Base-by-base conservation (phyloP, 1,140 invertebrate species). In the Danaus plexippus region DNA sequence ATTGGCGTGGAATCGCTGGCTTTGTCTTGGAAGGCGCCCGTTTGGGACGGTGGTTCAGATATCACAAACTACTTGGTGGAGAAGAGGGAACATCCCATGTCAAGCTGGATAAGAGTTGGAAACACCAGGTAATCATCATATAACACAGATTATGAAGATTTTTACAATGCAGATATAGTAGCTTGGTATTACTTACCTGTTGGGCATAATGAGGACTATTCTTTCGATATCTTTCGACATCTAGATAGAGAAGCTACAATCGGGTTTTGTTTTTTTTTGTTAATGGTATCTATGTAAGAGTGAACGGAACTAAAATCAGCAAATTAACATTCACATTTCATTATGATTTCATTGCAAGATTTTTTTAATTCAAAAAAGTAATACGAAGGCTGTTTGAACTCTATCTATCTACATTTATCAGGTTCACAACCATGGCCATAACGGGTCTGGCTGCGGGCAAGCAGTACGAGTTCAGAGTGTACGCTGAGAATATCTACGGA, bases 401-500 rank as follows among this genome's bases (percentile, higher is more conserved):
- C 4, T 32, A 32, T 32, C 22, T 7, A 32, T 8, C 5, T 6
- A 32, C 7, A 32, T 32, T 32, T 53, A 56, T 32, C 58, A 88
- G 95, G 61, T 95, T 98, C 77, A 96, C 93, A n/a, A 93, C 94
- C 43, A 95, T 97, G 86, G 96, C 96, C 9, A 92, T 98, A 1
- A 94, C 92, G 51, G 93, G 93, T 13, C 83, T 98, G 3, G 93
- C 93, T 54, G 92, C 96, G 1, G 96, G 96, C 63, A 96, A 98
- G 69, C 93, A 97, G 73, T 99, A 99, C 84, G 95, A 98, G 80
- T 99, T 99, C 92, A 88, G 98, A 55, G 93, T 99, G 0, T 97
- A 94, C 73, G 97, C 98, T 78, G 91, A 99, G 81, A 99, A 99
- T 81, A 95, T 99, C 11, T 97, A 98, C 77, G 98, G 98, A 11